A percentile compares a stretch with the other conserved stretches of the same genome.
Conservation (phyloP, 2,888 invertebrate genomes). For the Himalopsyche kuldschensis region DNA sequence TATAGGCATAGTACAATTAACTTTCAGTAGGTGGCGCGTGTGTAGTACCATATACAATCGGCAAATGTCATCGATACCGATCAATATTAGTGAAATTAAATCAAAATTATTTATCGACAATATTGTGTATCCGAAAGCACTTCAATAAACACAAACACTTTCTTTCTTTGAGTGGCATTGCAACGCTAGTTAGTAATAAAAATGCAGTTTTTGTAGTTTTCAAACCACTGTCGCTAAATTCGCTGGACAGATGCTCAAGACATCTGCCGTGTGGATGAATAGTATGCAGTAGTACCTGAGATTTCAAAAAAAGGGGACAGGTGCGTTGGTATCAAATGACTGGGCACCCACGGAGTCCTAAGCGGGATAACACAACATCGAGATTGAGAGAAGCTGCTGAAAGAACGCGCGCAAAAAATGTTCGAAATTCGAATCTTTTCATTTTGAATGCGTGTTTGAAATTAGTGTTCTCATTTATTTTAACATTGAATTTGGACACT, state of each 20-base stretch:
- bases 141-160: no score
- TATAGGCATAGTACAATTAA: no score
- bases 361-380: neutral
- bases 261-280: neutral
- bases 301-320: neutral
- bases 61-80: no score
- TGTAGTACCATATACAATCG: no score
- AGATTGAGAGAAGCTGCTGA: neutral
- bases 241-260: neutral
- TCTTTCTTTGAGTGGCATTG: no score
- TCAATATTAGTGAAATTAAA: no score
- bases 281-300: neutral
- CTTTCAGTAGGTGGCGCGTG: no score
- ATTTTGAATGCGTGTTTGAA: neutral
- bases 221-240: neutral
- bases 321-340: neutral
- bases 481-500: neutral
- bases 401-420: neutral
- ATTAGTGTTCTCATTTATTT: neutral
- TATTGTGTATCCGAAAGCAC: no score
- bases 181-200: no score
- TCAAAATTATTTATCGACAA: no score
- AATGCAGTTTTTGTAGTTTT: neutral
- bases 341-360: neutral
- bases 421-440: neutral